phyloP scores from a whole-genome alignment of 2,113 vertebrate species.

The Camarhynchus parvulus region DNA sequence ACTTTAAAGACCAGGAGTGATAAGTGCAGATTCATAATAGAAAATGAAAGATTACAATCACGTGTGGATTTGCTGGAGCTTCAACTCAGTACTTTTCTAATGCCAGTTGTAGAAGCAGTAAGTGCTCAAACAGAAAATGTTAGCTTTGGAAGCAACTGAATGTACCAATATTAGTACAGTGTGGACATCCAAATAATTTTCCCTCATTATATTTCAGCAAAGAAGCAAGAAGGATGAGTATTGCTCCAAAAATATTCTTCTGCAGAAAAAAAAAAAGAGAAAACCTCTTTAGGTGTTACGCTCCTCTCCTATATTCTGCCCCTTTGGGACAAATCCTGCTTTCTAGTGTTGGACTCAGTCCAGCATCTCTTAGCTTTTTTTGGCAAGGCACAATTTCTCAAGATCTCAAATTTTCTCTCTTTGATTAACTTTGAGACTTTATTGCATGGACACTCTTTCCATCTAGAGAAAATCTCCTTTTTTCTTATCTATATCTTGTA shows the following conservation, averaged over 20 bases:
- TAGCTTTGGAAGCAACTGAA: neutral
- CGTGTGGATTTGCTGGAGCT: neutral
- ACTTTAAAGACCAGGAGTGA: neutral
- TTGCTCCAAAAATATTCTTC: neutral
- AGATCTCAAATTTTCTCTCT: neutral
- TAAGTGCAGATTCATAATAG: neutral
- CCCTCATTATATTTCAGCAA: neutral
- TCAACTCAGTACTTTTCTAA: neutral
- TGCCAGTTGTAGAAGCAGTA: neutral
- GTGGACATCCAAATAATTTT: neutral
- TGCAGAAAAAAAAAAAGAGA: neutral
- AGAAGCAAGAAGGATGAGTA: neutral
- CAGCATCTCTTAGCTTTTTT: neutral
- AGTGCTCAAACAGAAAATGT: neutral
- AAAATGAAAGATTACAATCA: neutral
- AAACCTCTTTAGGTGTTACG: fast-evolving
- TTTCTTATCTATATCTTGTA: neutral
- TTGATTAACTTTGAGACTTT: neutral
- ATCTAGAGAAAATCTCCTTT: neutral
- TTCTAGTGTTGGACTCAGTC: neutral
- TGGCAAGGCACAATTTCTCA: neutral
- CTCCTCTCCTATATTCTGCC: neutral
- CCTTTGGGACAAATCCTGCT: neutral
- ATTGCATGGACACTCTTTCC: neutral
- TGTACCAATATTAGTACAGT: neutral